Evolutionary conservation across 2,113 vertebrate species (phyloP), one percentile per base, ranked within the genome.

Genomic region (Ia io): DNA sequence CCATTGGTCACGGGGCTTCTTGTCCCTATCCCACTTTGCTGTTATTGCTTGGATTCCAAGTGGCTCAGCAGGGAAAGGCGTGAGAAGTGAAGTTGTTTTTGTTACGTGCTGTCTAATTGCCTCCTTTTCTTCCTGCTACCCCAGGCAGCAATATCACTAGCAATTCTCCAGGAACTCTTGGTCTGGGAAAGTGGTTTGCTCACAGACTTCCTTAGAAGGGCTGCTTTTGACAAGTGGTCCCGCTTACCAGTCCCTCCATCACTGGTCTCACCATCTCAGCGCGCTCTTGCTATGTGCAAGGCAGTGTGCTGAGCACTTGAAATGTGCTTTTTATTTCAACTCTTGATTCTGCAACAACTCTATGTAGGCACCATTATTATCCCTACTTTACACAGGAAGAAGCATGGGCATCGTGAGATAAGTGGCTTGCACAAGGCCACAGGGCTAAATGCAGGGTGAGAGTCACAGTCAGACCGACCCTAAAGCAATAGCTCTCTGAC

Each of bases 61-160:
- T 95, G 95, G 95, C 97, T 63, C 97, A 97, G 97, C 90, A 96
- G 96, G 97, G 79, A 59, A 92, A 96, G 89, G 80, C 93, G 96
- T 97, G 96, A 97, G 93, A 96, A 97, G 90, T 94, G 88, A 94
- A 97, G 95, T 97, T 95, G 95, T 97, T 96, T 96, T 84, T 96
- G 88, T 95, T 95, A 51, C 78, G 84, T 14, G 5, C 84, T 86
- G 53, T 95, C 91, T 96, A 95, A 97, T 96, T 96, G 94, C 95
- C 69, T 91, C 71, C 79, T 92, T 92, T 87, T 71, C 93, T 96
- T 95, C 86, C 94, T 95, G 88, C 49, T 94, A 92, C 82, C 95
- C 88, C 90, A 96, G 96, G 97, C 92, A 95, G 97, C 77, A 76
- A 30, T 82, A 84, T 94, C 84, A 84, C 30, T 47, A 84, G 88